Evolutionary conservation across 1,140 invertebrate genomes (phyloP).

Genomic region (Plodia interpunctella): DNA sequence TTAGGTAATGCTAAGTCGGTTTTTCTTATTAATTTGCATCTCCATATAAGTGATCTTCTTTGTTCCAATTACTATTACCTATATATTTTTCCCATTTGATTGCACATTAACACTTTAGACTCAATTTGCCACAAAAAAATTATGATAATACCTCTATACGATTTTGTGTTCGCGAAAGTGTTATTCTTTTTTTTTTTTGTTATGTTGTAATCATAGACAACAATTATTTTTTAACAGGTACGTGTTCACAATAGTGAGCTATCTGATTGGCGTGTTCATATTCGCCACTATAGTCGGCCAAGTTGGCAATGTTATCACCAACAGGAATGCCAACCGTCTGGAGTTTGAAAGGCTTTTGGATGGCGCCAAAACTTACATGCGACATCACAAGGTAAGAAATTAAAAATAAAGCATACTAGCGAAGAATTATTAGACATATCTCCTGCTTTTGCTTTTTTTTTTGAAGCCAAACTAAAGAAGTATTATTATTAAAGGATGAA

Average conservation of each 20-base stretch:
- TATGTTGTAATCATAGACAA: conserved; percentile 3
- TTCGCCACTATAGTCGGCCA: conserved; percentile 99
- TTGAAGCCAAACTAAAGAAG: no score
- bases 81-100: neutral
- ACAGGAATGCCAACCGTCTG: conserved; percentile 96
- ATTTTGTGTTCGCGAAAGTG: no score
- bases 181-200: neutral
- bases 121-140: no score
- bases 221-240: conserved; percentile 84
- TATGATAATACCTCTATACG: no score
- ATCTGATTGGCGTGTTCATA: conserved; percentile 97
- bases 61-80: no score
- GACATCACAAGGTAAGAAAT: conserved; percentile 90
- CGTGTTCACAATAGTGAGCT: conserved; percentile 97
- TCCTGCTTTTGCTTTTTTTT: no score
- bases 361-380: conserved; percentile 97
- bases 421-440: no score
- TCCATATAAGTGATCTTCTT: no score
- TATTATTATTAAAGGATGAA: no score
- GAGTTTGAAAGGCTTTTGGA: conserved; percentile 97
- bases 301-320: conserved; percentile 98
- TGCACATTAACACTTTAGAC: neutral
- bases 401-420: no score
- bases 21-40: no score
- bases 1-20: no score